Base-by-base conservation (phyloP, 2,797 vertebrate species). In the Heteromormyrus szaboi region DNA sequence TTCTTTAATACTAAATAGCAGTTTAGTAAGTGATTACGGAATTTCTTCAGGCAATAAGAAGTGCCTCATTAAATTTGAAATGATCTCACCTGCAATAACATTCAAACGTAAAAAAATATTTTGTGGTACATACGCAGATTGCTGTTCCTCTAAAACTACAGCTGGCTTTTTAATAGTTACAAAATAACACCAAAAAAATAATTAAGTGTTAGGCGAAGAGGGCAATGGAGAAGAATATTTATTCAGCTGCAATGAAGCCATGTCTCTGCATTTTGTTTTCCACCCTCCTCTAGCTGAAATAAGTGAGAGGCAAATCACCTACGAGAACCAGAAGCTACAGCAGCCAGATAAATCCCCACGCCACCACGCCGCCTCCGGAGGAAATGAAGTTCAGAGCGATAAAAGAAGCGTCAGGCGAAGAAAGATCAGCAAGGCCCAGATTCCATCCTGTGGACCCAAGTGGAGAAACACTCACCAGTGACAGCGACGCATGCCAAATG, bases 81-180 rank as follows among this genome's bases (percentile, higher is more conserved):
- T 46, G 76, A 81, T 81, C 76, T 81, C 76, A 81, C 76, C 76
- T 22, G 76, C 76, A 81, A 81, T 81, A 81, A 81, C 76, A 81
- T 81, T 81, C 76, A 46, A 46, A 81, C 41, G n/a, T 81, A 22
- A 81, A 79, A 44, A 46, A 46, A 81, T 22, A 46, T 79, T 79
- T 79, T n/a, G 76, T 46, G 41, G 41, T 22, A 46, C 44, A 46
- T 46, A 81, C 3, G 2, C 17, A 6, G 2, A 81, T 81, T 46
- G 41, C 41, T 19, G 76, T 81, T 81, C 41, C 41, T 6, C 37
- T 46, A 81, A 44, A 46, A 22, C 76, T 81, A n/a, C 41, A 81
- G 68, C 68, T 81, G 76, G 7, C 76, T 81, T 46, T 81, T 46
- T 81, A 81, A 81, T 81, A 81, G 41, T 22, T 11, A 46, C 41